Base-by-base conservation (phyloP, 2,888 invertebrate species). In the Pollenia griseotomentosa region DNA sequence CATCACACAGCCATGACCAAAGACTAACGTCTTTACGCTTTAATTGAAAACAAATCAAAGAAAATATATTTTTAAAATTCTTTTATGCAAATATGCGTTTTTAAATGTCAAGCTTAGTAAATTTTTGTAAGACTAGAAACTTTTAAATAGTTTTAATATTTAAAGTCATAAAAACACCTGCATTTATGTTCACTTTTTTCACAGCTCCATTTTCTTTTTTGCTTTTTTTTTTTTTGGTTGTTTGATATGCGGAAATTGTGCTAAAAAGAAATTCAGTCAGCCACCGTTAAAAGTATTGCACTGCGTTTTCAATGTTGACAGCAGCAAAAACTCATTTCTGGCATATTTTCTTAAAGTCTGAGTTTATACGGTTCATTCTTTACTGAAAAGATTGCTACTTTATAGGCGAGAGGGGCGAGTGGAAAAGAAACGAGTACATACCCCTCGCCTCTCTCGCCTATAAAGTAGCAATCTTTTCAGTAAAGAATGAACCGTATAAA, bases 261-360 rank as follows among this genome's bases (percentile, higher is more conserved):
- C 53, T 61, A n/a, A 75, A 80, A 46, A 48, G 23, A 1, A 68
- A 8, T 12, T n/a, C 23, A 33, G 2, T 51, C 53, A 55, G 19
- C 42, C 44, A 55, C 55, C 71, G 51, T 79, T 80, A 51, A n/a
- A 51, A 70, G 42, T 61, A 59, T 70, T 70, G 71, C 33, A 33
- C 48, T 65, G 12, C 70, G 53, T 75, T 81, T 33, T 77, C 85
- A 68, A 68, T 74, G 75, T 83, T 83, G 75, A 23, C 46, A 42
- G 33, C 33, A 33, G 6, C 33, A 33, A 33, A 33, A 33, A 5
- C 16, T 33, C 66, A 78, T 80, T 75, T 75, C 48, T 55, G 55
- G 42, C 68, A 70, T 66, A 57, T 59, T 74, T 66, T 42, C 59
- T 66, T 55, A 33, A 33, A 33, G 33, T 6, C n/a, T n/a, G n/a